phyloP scores from a whole-genome alignment of 2,797 vertebrate species.

The Peromyscus attwateri region DNA sequence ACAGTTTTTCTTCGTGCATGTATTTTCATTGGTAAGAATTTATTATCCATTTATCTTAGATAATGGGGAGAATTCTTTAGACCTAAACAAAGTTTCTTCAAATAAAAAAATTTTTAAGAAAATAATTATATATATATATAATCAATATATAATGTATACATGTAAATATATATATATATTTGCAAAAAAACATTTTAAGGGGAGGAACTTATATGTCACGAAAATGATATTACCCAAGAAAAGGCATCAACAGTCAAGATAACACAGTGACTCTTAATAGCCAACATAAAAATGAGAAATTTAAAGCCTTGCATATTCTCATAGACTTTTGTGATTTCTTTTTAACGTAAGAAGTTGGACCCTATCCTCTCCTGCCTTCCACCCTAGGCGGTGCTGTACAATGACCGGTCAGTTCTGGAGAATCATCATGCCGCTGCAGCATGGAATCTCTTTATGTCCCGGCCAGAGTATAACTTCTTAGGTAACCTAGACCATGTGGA shows the following conservation, averaged over 20 bases:
- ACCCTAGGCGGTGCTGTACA: constrained; percentile 96
- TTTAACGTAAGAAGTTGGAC: not conserved
- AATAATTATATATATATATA: not conserved
- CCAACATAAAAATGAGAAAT: not conserved
- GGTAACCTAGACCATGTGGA: constrained; percentile 96
- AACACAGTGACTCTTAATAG: not conserved
- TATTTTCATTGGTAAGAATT: not conserved
- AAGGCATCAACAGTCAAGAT: not conserved
- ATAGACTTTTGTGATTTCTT: not conserved
- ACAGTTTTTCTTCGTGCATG: not conserved
- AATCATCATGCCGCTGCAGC: constrained; percentile 98
- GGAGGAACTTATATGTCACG: not conserved
- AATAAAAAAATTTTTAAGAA: not conserved
- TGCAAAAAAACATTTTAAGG: constrained; percentile 13
- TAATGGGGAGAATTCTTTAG: not conserved
- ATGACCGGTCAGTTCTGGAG: constrained; percentile 98
- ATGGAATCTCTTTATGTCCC: constrained; percentile 98
- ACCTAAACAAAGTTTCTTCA: not conserved
- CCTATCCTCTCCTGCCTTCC: not conserved
- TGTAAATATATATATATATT: not conserved
- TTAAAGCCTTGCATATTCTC: not conserved
- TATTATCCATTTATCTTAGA: not conserved
- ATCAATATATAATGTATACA: not conserved
- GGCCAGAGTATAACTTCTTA: constrained; percentile 97
- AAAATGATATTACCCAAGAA: constrained; percentile 32